These are phyloP conservation scores for Musca vetustissima DNA, from an alignment of 1,140 invertebrate species.

Conservation along the genomic window DNA sequence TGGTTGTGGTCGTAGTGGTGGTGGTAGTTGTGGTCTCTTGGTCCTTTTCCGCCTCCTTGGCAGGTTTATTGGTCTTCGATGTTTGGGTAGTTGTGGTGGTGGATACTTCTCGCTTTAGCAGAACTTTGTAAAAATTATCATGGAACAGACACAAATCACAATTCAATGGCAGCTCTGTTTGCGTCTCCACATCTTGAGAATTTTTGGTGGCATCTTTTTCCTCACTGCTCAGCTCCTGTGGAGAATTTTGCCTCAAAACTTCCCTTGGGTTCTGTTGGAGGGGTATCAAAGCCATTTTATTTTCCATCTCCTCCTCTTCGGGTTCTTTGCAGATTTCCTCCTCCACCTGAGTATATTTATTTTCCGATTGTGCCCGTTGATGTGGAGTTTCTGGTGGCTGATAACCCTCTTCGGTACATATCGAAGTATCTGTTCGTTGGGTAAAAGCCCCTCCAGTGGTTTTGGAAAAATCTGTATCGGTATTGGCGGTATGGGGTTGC, in stretches of 20 bases:
- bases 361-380: constrained; percentile 6
- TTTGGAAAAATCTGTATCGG: constrained; percentile 27
- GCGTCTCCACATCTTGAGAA: constrained; percentile 45
- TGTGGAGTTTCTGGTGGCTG: constrained; percentile 37
- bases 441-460: constrained; percentile 34
- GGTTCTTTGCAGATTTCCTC: constrained; percentile 16
- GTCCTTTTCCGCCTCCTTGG: constrained; percentile 38
- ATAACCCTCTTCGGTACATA: constrained; percentile 48
- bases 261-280: constrained; percentile 28
- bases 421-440: constrained; percentile 44
- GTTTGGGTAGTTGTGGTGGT: constrained; percentile 54
- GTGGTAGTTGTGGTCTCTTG: constrained; percentile 52
- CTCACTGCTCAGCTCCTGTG: not conserved
- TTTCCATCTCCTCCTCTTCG: constrained; percentile 17
- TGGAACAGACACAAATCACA: constrained; percentile 52
- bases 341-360: too few relatives aligned
- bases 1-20: constrained; percentile 52
- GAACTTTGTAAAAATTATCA: constrained; percentile 52
- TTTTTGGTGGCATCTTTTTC: not conserved
- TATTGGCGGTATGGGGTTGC: constrained; percentile 34
- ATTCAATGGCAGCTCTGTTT: constrained; percentile 49
- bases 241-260: not conserved
- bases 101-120: constrained; percentile 50
- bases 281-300: constrained; percentile 45
- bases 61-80: constrained; percentile 43